Percentiles rank a stretch among this genome's conserved stretches.
Evolutionary conservation across 2,888 invertebrate genomes (phyloP).

Genomic region (Pristionchus exspectatus): DNA sequence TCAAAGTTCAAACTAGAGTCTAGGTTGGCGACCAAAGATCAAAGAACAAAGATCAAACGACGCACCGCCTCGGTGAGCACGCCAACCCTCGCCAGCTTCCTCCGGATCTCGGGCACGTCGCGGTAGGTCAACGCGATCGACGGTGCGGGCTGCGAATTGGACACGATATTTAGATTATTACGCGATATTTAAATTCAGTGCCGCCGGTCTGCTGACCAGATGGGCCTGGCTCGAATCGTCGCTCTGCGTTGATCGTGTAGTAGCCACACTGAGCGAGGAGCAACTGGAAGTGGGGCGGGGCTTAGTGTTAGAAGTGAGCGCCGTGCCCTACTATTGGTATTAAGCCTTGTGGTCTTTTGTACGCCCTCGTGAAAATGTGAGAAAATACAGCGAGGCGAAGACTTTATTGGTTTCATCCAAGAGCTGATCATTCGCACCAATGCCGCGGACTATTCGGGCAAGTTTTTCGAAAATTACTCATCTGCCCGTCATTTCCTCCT

Average conservation of each 20-base stretch:
- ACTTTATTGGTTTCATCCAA: not conserved
- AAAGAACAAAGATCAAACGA: constrained; percentile 9
- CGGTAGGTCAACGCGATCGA: constrained; percentile 67
- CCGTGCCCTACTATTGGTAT: too few relatives aligned
- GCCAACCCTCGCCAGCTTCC: not conserved
- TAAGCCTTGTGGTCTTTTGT: too few relatives aligned
- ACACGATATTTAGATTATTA: constrained; percentile 57
- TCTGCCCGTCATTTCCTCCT: not conserved
- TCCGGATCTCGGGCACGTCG: constrained; percentile 44
- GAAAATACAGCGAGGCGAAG: not conserved
- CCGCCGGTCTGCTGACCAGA: not conserved
- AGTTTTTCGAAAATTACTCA: too few relatives aligned
- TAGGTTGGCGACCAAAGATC: not conserved
- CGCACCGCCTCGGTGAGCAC: constrained; percentile 17
- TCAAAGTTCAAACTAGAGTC: not conserved
- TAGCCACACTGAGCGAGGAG: not conserved
- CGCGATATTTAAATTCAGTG: not conserved
- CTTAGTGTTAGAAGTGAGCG: too few relatives aligned
- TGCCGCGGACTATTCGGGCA: too few relatives aligned
- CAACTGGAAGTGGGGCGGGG: not conserved
- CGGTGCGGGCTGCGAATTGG: constrained; percentile 56
- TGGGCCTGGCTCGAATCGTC: not conserved
- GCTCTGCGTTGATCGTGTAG: not conserved
- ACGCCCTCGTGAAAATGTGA: too few relatives aligned
- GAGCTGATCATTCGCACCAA: not conserved